Evolutionary conservation across 2,797 vertebrate species (phyloP), one percentile per base, ranked within the genome.

Genomic region (Crocodylus rhombifer): DNA sequence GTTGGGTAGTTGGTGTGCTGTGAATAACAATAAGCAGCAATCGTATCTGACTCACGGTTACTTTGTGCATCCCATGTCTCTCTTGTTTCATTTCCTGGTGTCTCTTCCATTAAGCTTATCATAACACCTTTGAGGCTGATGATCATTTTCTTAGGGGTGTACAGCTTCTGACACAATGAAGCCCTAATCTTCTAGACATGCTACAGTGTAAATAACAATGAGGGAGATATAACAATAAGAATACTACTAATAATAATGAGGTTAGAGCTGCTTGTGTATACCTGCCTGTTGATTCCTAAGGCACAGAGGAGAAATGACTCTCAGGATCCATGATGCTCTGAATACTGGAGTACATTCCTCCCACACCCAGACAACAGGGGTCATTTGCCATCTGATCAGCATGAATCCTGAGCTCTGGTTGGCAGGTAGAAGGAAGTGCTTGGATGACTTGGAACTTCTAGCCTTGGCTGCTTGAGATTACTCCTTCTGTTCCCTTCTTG

Each of bases 201-300:
- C 4, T 14, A 65, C 71, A 76, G 25, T 71, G 82, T 73, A 76
- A 28, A 93, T 33, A 42, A 14, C 14, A 73, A 8, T 73, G 42
- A 42, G 42, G 42, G 42, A 42, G 42, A 42, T 7, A 42, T 42
- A 42, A 42, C 42, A 42, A 42, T 42, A 42, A 42, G 7, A 51
- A 51, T 51, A 51, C 3, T 11, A 51, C 10, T 51, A 51, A 62
- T 3, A 62, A 30, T 14, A 55, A 7, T 69, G 64, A 61, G 69
- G 57, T 23, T 8, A 28, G 71, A 63, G n/a, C 16, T 14, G 20
- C 9, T 86, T 85, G 7, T 0, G 0, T 14, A 42, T 42, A 51
- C 42, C 42, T 73, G 69, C 21, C 23, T 73, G 51, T 14, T 73
- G 36, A 73, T 73, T 25, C 42, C 69, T 25, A 73, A 73, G 36